These are phyloP conservation scores for Pimephales promelas DNA, from an alignment of 2,113 vertebrate genomes.

Conservation along the genomic window DNA sequence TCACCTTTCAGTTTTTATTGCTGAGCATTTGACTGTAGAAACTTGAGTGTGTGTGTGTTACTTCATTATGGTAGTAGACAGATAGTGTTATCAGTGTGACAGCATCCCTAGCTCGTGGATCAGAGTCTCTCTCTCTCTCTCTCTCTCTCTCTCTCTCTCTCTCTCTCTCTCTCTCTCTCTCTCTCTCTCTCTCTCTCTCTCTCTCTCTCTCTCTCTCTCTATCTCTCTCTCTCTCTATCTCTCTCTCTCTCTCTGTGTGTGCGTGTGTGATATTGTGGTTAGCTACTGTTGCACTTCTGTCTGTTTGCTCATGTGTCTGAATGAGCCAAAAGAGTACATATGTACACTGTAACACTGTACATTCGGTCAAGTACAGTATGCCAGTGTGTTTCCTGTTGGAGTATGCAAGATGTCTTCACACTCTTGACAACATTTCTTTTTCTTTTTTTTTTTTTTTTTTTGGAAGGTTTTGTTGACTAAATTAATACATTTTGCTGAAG, in stretches of 20 bases:
- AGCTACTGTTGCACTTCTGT: constrained; percentile 60
- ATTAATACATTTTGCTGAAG: neutral
- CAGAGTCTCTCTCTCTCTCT: too few relatives aligned
- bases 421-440: neutral
- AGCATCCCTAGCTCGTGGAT: constrained; percentile 1
- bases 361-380: neutral
- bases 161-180: too few relatives aligned
- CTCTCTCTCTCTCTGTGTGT: constrained; percentile 19
- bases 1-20: constrained; percentile 3
- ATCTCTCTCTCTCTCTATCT: too few relatives aligned
- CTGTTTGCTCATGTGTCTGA: constrained; percentile 51
- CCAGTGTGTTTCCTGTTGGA: neutral
- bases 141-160: too few relatives aligned
- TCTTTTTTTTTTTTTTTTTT: neutral
- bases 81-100: constrained; percentile 8
- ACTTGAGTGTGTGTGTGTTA: neutral
- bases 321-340: constrained; percentile 47
- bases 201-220: too few relatives aligned
- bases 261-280: constrained; percentile 60
- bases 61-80: neutral
- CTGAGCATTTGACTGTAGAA: neutral
- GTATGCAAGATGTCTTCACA: neutral
- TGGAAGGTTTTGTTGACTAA: neutral
- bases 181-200: too few relatives aligned
- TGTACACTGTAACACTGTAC: too few relatives aligned